Conservation (phyloP, 35 echinoderm and acorn worm genomes). For the Apostichopus parvimensis region DNA sequence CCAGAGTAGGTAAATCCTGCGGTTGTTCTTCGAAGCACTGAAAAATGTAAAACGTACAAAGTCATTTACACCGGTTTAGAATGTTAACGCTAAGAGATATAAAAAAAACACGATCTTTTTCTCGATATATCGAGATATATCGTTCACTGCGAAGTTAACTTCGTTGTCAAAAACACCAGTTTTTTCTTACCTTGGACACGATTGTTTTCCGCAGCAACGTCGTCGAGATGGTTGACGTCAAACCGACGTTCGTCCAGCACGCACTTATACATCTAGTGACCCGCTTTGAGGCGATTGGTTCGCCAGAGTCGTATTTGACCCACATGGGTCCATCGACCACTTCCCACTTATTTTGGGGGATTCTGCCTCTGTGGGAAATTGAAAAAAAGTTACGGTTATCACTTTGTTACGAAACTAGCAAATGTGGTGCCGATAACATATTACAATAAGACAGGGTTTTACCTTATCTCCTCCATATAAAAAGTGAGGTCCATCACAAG, state of each 20-base stretch:
- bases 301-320: neutral
- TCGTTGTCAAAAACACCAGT: neutral
- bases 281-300: neutral
- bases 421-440: too few relatives aligned
- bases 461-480: too few relatives aligned
- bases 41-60: conserved; percentile 1
- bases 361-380: too few relatives aligned
- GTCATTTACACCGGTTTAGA: neutral
- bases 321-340: neutral
- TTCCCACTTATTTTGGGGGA: too few relatives aligned
- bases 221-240: neutral
- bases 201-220: neutral
- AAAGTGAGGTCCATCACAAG: too few relatives aligned
- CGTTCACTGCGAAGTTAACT: too few relatives aligned
- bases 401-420: too few relatives aligned
- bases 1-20: neutral
- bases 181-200: neutral
- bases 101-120: too few relatives aligned
- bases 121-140: too few relatives aligned
- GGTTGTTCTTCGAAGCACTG: conserved; percentile 12
- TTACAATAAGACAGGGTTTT: too few relatives aligned
- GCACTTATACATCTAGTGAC: neutral
- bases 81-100: too few relatives aligned
- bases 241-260: neutral
- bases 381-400: too few relatives aligned